phyloP scores from a whole-genome alignment of 2,113 vertebrate genomes.

The Campylorhamphus procurvoides region DNA sequence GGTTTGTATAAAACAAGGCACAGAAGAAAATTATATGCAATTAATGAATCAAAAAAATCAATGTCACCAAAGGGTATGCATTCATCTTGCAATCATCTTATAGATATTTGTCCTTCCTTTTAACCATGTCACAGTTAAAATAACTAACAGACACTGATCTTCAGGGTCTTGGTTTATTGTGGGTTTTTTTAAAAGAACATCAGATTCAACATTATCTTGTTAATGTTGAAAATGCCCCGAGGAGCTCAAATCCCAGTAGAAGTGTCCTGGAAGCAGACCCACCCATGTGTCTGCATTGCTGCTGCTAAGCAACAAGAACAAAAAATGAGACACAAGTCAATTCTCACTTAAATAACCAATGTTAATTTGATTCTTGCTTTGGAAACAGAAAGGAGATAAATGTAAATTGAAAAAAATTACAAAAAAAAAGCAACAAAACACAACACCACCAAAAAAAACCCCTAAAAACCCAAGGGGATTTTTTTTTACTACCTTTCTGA shows the following conservation, averaged over 20 bases:
- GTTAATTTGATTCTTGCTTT: neutral
- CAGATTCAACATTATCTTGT: neutral
- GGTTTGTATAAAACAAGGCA: neutral
- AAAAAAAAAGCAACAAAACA: too few relatives aligned
- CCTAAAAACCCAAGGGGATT: neutral
- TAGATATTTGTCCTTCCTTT: neutral
- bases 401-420: neutral
- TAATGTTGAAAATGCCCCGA: neutral
- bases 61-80: neutral
- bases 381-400: neutral
- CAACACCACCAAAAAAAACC: too few relatives aligned
- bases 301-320: conserved; percentile 44
- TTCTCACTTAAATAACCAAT: neutral
- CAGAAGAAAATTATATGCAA: neutral
- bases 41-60: neutral
- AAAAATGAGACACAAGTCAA: neutral
- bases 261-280: neutral
- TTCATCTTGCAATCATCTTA: neutral
- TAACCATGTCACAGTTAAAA: neutral
- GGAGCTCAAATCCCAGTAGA: neutral
- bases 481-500: neutral
- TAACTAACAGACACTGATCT: neutral
- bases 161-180: neutral
- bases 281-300: neutral
- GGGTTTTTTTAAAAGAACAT: neutral